Percentiles rank a stretch among this genome's conserved stretches.
Evolutionary conservation across 2,113 vertebrate species (phyloP).

Genomic region (Xenotilapia leptura): DNA sequence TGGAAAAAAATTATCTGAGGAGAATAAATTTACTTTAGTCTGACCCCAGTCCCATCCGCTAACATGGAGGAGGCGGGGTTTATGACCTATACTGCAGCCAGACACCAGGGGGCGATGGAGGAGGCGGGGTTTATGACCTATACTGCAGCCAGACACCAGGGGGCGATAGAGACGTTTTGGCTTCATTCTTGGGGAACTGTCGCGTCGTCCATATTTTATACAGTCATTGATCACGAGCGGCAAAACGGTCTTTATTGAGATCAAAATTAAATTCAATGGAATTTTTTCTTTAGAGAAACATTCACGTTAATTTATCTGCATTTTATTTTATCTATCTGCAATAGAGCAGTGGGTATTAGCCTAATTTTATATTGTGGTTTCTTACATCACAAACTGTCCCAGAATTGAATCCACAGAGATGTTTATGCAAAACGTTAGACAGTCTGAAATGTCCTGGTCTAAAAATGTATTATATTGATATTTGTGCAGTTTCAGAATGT

Average conservation of each 20-base stretch:
- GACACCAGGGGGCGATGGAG: too few species aligned
- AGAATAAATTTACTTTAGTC: too few species aligned
- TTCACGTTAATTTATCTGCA: background rate
- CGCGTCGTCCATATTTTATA: too few species aligned
- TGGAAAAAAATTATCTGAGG: too few species aligned
- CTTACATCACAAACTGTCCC: background rate
- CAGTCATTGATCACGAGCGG: background rate
- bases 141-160: too few species aligned
- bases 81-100: too few species aligned
- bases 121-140: too few species aligned
- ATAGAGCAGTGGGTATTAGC: background rate
- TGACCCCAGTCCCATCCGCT: too few species aligned
- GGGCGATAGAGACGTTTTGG: too few species aligned
- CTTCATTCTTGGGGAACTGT: too few species aligned
- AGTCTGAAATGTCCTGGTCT: background rate
- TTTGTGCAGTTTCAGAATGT: background rate
- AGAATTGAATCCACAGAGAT: background rate
- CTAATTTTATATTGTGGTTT: background rate
- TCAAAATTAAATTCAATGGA: accelerated
- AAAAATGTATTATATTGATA: background rate
- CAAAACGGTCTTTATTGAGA: background rate
- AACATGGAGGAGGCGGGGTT: too few species aligned
- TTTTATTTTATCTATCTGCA: background rate
- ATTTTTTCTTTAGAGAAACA: background rate
- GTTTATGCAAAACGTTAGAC: background rate